phyloP scores from a whole-genome alignment of 1,140 invertebrate genomes.

The Pogonomyrmex barbatus region DNA sequence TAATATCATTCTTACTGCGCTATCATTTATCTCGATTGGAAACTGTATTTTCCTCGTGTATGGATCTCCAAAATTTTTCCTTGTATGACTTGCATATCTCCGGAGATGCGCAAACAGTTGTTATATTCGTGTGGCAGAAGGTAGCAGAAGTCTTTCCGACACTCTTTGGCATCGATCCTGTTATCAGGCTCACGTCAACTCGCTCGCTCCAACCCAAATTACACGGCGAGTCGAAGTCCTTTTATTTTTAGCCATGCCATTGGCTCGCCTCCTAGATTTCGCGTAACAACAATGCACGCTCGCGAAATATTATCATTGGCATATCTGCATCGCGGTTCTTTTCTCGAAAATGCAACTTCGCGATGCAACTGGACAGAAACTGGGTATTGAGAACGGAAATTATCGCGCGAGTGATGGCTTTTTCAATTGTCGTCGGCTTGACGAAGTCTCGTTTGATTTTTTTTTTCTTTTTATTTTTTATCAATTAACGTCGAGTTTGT shows the following conservation, averaged over 20 bases:
- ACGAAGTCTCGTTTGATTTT: background rate
- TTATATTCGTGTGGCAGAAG: background rate
- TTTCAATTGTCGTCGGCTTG: background rate
- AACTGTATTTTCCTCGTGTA: background rate
- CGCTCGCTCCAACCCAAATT: slow-evolving; percentile 15
- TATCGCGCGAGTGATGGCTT: background rate
- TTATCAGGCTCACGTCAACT: slow-evolving; percentile 29
- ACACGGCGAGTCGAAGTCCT: slow-evolving; percentile 45
- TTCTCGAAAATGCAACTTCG: too few species aligned
- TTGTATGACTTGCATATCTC: background rate
- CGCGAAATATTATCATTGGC: background rate
- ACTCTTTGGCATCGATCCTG: slow-evolving; percentile 7
- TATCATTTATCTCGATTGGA: background rate
- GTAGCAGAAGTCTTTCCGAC: background rate
- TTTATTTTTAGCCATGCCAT: slow-evolving; percentile 65
- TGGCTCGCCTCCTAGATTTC: slow-evolving; percentile 8
- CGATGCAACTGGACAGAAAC: too few species aligned
- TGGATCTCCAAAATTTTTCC: background rate
- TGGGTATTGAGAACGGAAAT: too few species aligned
- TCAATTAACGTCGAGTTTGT: too few species aligned
- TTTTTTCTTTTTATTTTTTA: too few species aligned
- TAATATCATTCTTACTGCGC: background rate
- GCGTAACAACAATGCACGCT: slow-evolving; percentile 19
- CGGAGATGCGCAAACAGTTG: background rate
- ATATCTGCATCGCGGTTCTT: background rate